phyloP scores from a whole-genome alignment of 2,113 vertebrate genomes.

The Holacanthus passer region DNA sequence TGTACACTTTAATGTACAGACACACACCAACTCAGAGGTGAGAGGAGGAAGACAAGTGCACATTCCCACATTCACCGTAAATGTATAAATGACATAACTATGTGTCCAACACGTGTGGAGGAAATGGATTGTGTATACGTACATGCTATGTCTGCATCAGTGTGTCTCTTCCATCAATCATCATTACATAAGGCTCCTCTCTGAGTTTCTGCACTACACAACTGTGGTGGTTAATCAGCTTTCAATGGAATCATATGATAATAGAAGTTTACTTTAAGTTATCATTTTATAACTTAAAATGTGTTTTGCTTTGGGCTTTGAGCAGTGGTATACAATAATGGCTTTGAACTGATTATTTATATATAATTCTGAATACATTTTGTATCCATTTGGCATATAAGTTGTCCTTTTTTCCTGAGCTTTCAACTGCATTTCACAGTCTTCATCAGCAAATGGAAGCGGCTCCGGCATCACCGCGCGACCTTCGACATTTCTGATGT shows the following conservation, averaged over 20 bases:
- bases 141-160: background rate
- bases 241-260: background rate
- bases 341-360: background rate
- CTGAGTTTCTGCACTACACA: background rate
- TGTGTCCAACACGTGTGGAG: conserved; percentile 3
- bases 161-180: conserved; percentile 8
- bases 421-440: no score
- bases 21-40: background rate
- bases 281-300: background rate
- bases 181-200: background rate
- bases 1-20: conserved; percentile 62
- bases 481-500: background rate
- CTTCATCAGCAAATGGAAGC: no score
- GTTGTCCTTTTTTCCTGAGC: no score
- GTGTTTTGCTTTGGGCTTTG: background rate
- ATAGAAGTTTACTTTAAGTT: background rate
- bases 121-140: background rate
- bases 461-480: no score
- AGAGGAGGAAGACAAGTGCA: background rate
- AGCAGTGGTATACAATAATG: background rate
- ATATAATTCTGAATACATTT: background rate
- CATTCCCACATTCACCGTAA: background rate
- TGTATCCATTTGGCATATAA: background rate
- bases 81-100: conserved; percentile 2
- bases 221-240: background rate